Percentiles rank a stretch among this genome's conserved stretches.
phyloP scores from a whole-genome alignment of 2,113 vertebrate genomes.

The Alligator sinensis region DNA sequence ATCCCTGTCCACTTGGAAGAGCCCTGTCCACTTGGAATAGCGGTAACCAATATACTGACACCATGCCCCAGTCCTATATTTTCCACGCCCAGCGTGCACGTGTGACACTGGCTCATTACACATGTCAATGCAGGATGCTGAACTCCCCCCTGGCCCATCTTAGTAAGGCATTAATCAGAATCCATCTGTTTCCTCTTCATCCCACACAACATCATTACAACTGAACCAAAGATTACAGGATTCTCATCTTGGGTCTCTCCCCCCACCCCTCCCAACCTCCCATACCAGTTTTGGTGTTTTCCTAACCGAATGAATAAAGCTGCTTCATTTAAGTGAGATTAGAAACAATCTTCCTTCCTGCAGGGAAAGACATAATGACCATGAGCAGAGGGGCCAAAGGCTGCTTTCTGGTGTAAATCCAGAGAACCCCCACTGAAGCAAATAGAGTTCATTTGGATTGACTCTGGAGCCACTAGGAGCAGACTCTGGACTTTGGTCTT shows the following conservation, averaged over 20 bases:
- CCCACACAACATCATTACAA: conserved; percentile 83
- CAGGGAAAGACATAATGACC: conserved; percentile 76
- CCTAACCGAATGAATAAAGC: conserved; percentile 79
- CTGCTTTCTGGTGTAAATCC: conserved; percentile 62
- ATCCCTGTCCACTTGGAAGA: conserved; percentile 54
- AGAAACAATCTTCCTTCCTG: conserved; percentile 78
- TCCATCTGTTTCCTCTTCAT: conserved; percentile 84
- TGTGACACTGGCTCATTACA: conserved; percentile 71
- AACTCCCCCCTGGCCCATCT: conserved; percentile 67
- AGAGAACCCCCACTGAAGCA: conserved; percentile 32
- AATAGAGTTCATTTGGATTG: neutral
- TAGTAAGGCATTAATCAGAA: conserved; percentile 84
- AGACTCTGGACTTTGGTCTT: conserved; percentile 12
- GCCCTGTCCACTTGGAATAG: conserved; percentile 58
- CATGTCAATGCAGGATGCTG: conserved; percentile 73
- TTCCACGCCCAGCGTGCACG: conserved; percentile 61
- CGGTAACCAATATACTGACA: conserved; percentile 65
- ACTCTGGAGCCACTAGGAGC: neutral
- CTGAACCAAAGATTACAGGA: conserved; percentile 83
- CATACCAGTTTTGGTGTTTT: conserved; percentile 70
- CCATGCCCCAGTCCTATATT: conserved; percentile 62
- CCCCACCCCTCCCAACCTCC: conserved; percentile 25
- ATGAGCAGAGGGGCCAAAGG: conserved; percentile 53
- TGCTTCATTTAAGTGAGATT: conserved; percentile 82
- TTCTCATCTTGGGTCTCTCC: conserved; percentile 64